Evolutionary conservation across 2,888 invertebrate genomes (phyloP), one percentile per base, ranked within the genome.

Genomic region (Hirtodrosophila cameraria): DNA sequence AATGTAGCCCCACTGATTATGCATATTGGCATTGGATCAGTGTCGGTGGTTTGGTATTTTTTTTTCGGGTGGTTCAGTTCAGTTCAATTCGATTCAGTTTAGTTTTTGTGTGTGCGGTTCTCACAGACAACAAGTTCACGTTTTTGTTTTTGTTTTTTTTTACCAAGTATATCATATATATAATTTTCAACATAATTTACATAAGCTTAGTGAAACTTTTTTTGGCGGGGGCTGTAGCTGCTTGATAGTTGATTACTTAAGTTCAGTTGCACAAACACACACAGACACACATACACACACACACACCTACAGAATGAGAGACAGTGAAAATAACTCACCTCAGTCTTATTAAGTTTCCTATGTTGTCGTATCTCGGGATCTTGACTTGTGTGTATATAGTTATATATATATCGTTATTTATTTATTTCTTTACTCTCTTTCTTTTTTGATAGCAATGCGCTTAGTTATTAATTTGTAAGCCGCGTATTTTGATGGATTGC

Each of bases 311-410:
- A n/a, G n/a, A n/a, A n/a, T n/a, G n/a, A n/a, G n/a, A 6, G 11
- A 7, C 12, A 25, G 13, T 23, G 30, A 30, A 15, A 15, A 23
- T 25, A 75, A 90, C 88, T 89, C 86, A 89, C 89, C 89, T 89
- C 89, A 90, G 90, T 89, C 90, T 89, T 89, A 83, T 89, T 82
- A 80, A 87, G 83, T 88, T 88, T 89, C 82, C 86, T 86, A 86
- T 78, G 83, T 75, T 87, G 73, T 61, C 62, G 75, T 73, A 74
- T 76, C 75, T 71, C 77, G 71, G 61, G 50, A 75, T 78, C 39
- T 63, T 55, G 36, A 42, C 49, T 61, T 58, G 43, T 55, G 39
- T 52, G 45, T 49, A 46, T 79, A 64, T 65, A 53, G 39, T 12
- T 63, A 35, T 46, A 38, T 46, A 38, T 48, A n/a, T 57, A 4